A percentile compares a stretch with the other conserved stretches of the same genome.
Conservation (phyloP, 1,140 invertebrate species). For the Trichoplusia ni region DNA sequence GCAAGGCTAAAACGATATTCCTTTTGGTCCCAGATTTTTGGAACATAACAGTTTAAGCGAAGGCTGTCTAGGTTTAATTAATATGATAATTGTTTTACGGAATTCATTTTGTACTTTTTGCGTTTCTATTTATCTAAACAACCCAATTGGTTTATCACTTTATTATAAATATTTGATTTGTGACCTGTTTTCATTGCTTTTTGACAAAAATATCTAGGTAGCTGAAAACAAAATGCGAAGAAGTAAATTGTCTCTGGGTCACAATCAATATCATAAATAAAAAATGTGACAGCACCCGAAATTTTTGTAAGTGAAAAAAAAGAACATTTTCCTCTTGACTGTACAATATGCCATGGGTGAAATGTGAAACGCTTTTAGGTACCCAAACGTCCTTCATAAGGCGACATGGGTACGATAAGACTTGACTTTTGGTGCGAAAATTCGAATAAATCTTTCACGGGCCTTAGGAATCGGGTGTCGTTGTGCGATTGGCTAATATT, state of each 20-base stretch:
- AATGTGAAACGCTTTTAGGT: not conserved
- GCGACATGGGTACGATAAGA: conserved; percentile 19
- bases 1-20: conserved; percentile 2
- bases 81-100: too few species aligned
- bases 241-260: not conserved
- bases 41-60: too few species aligned
- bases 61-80: not conserved
- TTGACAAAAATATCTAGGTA: not conserved
- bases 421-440: not conserved
- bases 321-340: not conserved
- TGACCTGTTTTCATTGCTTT: too few species aligned
- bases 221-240: not conserved
- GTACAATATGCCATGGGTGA: not conserved
- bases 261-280: not conserved
- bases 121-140: too few species aligned
- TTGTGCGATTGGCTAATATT: conserved; percentile 10
- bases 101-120: too few species aligned
- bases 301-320: too few species aligned
- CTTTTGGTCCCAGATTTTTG: conserved; percentile 4
- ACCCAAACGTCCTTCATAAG: not conserved
- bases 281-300: not conserved
- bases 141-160: too few species aligned
- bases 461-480: not conserved
- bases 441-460: conserved; percentile 27
- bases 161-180: too few species aligned